Evolutionary conservation across 2,113 vertebrate species (phyloP).

Genomic region (Stigmatopora argus): DNA sequence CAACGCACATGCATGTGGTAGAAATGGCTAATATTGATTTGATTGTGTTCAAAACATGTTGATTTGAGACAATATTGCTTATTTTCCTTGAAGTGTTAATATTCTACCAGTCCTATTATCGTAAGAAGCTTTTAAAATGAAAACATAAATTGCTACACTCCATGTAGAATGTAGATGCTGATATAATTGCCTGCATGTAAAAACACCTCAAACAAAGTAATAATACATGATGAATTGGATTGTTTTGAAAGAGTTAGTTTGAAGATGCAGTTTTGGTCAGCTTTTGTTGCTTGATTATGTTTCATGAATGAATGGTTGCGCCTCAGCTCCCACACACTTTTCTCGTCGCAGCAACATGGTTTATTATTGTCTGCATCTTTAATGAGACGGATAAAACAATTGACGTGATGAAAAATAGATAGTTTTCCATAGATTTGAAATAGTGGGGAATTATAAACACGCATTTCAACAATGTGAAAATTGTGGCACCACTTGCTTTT

Average conservation of each 20-base stretch:
- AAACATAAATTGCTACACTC: background rate
- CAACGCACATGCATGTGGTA: background rate
- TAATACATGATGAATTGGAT: conserved; percentile 1
- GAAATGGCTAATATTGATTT: background rate
- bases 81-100: background rate
- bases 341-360: background rate
- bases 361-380: conserved; percentile 6
- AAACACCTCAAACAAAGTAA: background rate
- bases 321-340: conserved; percentile 2
- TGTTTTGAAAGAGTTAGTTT: background rate
- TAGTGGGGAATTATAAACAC: background rate
- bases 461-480: background rate
- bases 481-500: background rate
- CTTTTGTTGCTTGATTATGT: conserved; percentile 3
- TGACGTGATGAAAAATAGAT: background rate
- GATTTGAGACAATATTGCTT: background rate
- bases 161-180: background rate
- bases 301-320: conserved; percentile 4
- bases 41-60: background rate
- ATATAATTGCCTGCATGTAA: background rate
- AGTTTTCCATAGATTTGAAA: background rate
- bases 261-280: background rate
- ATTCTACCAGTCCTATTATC: background rate
- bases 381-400: background rate
- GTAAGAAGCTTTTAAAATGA: background rate